Evolutionary conservation across 2,113 vertebrate genomes (phyloP).

Genomic region (Hemichromis elongatus): DNA sequence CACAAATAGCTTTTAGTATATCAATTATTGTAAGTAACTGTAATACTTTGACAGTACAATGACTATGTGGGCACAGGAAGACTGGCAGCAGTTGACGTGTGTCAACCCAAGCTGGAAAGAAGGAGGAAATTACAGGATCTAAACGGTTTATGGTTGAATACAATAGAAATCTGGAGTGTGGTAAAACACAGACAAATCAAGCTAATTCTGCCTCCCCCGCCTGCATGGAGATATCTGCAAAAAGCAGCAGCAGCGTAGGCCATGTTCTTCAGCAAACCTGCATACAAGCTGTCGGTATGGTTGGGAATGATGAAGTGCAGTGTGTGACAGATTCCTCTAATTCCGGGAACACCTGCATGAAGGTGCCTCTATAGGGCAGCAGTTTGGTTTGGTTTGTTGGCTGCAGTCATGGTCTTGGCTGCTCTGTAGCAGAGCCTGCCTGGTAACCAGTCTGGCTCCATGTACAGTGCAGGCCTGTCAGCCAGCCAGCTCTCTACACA

Average conservation of each 20-base stretch:
- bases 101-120: not conserved
- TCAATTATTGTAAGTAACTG: not conserved
- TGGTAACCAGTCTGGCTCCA: conserved; percentile 62
- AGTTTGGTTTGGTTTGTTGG: conserved; percentile 21
- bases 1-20: not conserved
- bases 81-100: conserved; percentile 1
- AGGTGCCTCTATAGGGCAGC: conserved; percentile 5
- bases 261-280: not conserved
- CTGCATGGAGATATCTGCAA: not conserved
- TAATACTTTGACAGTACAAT: not conserved
- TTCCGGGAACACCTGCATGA: conserved; percentile 43
- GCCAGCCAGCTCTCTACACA: conserved; percentile 19
- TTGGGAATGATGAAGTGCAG: not conserved
- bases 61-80: not conserved
- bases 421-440: conserved; percentile 50
- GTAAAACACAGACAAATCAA: not conserved
- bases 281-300: not conserved
- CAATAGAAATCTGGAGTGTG: not conserved
- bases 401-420: conserved; percentile 18
- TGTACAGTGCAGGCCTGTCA: conserved; percentile 35
- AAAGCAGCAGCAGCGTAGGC: not conserved
- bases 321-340: conserved; percentile 5
- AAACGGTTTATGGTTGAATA: not conserved
- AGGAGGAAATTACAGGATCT: not conserved
- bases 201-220: not conserved